Evolutionary conservation across 2,797 vertebrate species (phyloP).

Genomic region (Garrulus glandarius): DNA sequence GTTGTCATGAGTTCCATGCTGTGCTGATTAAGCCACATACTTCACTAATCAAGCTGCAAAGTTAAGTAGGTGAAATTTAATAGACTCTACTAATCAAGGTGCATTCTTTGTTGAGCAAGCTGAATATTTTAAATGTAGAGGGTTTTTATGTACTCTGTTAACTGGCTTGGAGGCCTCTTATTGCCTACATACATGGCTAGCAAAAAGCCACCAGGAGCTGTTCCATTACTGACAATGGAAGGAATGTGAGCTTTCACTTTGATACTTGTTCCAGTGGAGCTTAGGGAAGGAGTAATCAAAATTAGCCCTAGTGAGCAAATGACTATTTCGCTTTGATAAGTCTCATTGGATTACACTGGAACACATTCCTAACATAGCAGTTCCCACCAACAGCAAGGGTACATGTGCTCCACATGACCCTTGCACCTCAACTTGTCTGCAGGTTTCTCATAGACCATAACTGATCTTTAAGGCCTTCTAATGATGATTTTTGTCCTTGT

Average conservation of each 20-base stretch:
- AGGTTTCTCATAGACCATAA: background rate
- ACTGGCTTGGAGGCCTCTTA: background rate
- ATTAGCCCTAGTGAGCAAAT: conserved; percentile 7
- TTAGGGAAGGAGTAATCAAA: conserved; percentile 36
- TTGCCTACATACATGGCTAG: background rate
- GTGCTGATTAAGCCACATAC: conserved; percentile 67
- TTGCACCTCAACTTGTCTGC: background rate
- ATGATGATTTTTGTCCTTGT: background rate
- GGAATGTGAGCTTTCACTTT: conserved; percentile 12
- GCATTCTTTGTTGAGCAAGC: conserved; percentile 64
- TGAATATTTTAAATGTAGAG: conserved; percentile 72
- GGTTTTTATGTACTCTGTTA: conserved; percentile 23
- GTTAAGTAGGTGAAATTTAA: conserved; percentile 71
- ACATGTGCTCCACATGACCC: background rate
- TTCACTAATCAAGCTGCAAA: conserved; percentile 74
- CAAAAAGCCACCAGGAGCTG: conserved; percentile 19
- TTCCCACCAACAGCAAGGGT: background rate
- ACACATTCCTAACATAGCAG: background rate
- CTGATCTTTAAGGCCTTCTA: background rate
- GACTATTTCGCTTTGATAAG: background rate
- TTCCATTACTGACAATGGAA: conserved; percentile 27
- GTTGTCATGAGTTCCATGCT: conserved; percentile 59
- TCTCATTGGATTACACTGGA: background rate
- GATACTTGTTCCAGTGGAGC: background rate
- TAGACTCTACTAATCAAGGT: conserved; percentile 71